Evolutionary conservation across 2,113 vertebrate species (phyloP).

Genomic region (Eulemur rufifrons): DNA sequence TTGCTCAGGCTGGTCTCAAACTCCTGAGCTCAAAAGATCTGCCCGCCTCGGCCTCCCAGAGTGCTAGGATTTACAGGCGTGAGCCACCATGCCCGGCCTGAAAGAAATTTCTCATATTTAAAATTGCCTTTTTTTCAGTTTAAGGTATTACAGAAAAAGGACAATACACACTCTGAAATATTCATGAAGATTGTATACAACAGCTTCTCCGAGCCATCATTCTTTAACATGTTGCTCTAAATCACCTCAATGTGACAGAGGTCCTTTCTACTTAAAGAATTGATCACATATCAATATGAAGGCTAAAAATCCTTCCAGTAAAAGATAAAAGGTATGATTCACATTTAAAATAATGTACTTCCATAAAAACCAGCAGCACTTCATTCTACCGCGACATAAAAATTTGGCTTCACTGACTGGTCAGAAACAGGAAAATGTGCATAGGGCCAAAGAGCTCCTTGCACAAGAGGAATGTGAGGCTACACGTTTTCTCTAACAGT

Average conservation of each 20-base stretch:
- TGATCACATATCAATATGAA: conserved; percentile 15
- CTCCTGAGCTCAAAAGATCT: too few species aligned
- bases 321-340: conserved; percentile 63
- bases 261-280: conserved; percentile 4
- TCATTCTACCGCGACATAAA: conserved; percentile 54
- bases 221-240: not conserved
- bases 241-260: not conserved
- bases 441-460: not conserved
- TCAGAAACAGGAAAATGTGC: conserved; percentile 42
- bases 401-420: conserved; percentile 47
- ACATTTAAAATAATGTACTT: conserved; percentile 59
- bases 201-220: not conserved
- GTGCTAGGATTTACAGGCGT: too few species aligned
- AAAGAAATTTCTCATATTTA: conserved; percentile 23
- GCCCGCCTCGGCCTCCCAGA: too few species aligned
- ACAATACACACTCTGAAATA: conserved; percentile 14
- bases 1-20: too few species aligned
- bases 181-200: not conserved
- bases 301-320: conserved; percentile 47
- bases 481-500: conserved; percentile 41
- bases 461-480: not conserved
- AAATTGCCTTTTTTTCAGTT: not conserved
- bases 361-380: conserved; percentile 75
- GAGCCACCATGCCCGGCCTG: not conserved
- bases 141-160: conserved; percentile 9